phyloP scores from a whole-genome alignment of 2,888 invertebrate species.

The Aricia artaxerxes region DNA sequence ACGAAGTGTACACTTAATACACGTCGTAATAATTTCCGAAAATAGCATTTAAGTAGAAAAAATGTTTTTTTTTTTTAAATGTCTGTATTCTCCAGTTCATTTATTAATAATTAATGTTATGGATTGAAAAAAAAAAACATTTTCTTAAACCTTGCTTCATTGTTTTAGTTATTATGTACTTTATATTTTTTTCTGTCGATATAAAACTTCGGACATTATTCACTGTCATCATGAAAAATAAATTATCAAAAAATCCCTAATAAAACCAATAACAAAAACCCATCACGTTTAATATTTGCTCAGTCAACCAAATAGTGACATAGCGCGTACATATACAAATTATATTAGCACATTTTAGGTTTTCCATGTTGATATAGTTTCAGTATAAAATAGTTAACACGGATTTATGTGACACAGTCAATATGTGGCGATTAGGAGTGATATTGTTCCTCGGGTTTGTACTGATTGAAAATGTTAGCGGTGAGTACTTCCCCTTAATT shows the following conservation, averaged over 20 bases:
- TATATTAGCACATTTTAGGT: conserved; percentile 31
- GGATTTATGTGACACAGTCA: conserved; percentile 47
- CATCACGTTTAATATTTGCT: not conserved
- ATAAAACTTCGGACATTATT: not conserved
- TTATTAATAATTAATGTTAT: no score
- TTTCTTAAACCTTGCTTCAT: no score
- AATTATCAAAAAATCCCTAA: not conserved
- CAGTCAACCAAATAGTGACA: conserved; percentile 17
- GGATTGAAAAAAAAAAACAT: no score
- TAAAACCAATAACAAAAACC: conserved; percentile 2
- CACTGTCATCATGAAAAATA: not conserved
- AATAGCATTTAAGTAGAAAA: no score
- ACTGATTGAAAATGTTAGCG: not conserved
- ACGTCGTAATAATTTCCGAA: no score
- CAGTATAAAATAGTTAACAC: conserved; percentile 59
- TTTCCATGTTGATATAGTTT: conserved; percentile 47
- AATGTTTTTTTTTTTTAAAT: no score
- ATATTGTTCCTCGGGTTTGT: conserved; percentile 41
- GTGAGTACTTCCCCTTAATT: not conserved
- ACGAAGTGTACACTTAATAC: no score
- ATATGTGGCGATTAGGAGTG: conserved; percentile 59
- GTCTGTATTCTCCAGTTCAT: no score
- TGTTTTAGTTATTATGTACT: not conserved
- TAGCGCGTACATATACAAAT: conserved; percentile 7
- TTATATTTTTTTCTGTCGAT: not conserved